phyloP scores from a whole-genome alignment of 2,113 vertebrate genomes.

The Xenus cinereus region DNA sequence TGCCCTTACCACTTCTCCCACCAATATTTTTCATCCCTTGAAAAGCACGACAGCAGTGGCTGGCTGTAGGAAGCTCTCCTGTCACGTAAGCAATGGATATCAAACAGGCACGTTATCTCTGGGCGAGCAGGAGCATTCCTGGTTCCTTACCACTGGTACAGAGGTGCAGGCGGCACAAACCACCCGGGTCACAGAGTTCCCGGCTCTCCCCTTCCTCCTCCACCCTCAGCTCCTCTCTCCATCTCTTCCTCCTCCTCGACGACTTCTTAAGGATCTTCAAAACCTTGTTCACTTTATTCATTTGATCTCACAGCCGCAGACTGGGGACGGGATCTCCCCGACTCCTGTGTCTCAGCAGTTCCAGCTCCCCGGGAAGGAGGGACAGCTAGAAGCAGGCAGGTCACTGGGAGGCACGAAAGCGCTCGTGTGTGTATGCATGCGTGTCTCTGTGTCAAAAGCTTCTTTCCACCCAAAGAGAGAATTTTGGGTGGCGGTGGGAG shows the following conservation, averaged over 20 bases:
- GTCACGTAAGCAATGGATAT: not conserved
- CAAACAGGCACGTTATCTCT: not conserved
- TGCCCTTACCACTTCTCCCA: not conserved
- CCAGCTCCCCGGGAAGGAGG: conserved; percentile 6
- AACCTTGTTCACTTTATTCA: conserved; percentile 75
- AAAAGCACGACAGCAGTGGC: not conserved
- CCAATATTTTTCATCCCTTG: not conserved
- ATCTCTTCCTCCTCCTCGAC: conserved; percentile 73
- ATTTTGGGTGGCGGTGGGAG: not conserved
- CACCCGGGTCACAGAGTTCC: conserved; percentile 65
- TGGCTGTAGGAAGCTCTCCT: not conserved
- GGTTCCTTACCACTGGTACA: conserved; percentile 76
- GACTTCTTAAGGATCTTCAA: conserved; percentile 76
- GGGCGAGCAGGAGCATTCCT: not conserved
- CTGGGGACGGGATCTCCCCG: not conserved
- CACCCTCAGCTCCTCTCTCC: conserved; percentile 69
- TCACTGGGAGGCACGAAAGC: not conserved
- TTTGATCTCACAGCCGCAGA: not conserved
- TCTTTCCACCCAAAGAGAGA: conserved; percentile 17
- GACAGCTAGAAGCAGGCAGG: conserved; percentile 17
- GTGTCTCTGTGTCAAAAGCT: conserved; percentile 7
- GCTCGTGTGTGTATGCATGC: not conserved
- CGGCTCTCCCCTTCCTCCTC: conserved; percentile 69
- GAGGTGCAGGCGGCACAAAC: conserved; percentile 75
- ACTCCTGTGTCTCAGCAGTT: not conserved